Evolutionary conservation across 1,140 invertebrate genomes (phyloP), one percentile per base, ranked within the genome.

Genomic region (Centruroides sculpturatus): DNA sequence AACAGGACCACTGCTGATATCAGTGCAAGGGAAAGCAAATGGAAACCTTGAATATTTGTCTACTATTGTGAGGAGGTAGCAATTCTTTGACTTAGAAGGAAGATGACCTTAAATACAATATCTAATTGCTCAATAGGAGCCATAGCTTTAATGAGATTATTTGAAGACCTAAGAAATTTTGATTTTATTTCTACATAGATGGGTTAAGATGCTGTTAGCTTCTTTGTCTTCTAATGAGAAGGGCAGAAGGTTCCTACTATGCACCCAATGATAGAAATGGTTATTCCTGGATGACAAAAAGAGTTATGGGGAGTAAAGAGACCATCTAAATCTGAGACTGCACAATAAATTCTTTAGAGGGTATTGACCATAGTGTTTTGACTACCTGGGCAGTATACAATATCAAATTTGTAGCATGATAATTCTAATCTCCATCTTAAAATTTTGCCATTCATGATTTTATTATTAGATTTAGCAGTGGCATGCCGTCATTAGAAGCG

Each of bases 401-500:
- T 64, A 36, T 64, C 60, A 58, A 35, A 64, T 34, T 54, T 51
- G 46, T 9, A 59, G 11, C 47, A 35, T n/a, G 61, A 35, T 34
- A 64, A 4, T 47, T 64, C 63, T 8, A 66, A 35, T 34, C 57
- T 23, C 57, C 64, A 66, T 47, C 56, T 47, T 47, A 51, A 5
- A 13, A 65, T 59, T 11, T 63, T 64, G 7, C 64, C 51, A 55
- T 60, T 65, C 47, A 65, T 63, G 12, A 50, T 63, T 35, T 60
- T 62, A 48, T 58, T 56, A 23, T 60, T 23, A 23, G 23, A 23
- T 23, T n/a, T n/a, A n/a, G n/a, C n/a, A n/a, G n/a, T n/a, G n/a
- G n/a, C n/a, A n/a, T n/a, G n/a, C n/a, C n/a, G n/a, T n/a, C n/a
- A n/a, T n/a, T n/a, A n/a, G n/a, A n/a, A n/a, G n/a, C n/a, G n/a